Evolutionary conservation across 1,140 invertebrate genomes (phyloP).

Genomic region (Conus ventricosus): DNA sequence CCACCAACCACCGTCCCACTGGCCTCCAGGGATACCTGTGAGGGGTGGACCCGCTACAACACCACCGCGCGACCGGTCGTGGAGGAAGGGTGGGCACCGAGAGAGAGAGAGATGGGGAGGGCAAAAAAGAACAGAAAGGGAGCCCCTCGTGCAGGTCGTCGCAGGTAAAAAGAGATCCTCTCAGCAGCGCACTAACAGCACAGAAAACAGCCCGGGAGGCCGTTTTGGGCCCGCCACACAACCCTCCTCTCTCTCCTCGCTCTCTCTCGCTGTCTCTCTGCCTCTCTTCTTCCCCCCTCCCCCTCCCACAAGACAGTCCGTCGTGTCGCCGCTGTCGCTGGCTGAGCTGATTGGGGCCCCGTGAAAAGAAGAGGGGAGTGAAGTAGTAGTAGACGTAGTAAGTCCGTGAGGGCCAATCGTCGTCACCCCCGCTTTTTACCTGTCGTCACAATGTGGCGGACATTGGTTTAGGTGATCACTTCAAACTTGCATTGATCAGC

Average conservation of each 20-base stretch:
- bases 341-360: not conserved
- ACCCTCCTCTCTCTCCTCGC: not conserved
- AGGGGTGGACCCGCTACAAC: not conserved
- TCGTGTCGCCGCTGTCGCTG: not conserved
- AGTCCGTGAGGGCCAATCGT: not conserved
- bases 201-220: not conserved
- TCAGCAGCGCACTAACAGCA: not conserved
- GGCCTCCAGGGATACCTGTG: not conserved
- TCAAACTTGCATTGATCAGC: not conserved
- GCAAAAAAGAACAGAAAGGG: too few species aligned
- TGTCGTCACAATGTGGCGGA: not conserved
- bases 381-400: not conserved
- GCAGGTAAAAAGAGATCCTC: not conserved
- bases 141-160: not conserved
- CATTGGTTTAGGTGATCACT: not conserved
- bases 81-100: too few species aligned
- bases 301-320: not conserved
- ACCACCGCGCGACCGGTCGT: not conserved
- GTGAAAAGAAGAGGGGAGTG: not conserved
- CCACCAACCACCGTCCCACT: not conserved
- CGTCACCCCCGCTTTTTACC: constrained; percentile 1
- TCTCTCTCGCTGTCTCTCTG: not conserved
- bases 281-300: not conserved
- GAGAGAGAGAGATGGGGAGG: not conserved
- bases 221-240: too few species aligned